These are phyloP conservation scores for Drosophila aldrichi DNA, from an alignment of 2,888 invertebrate genomes.

Conservation along the genomic window DNA sequence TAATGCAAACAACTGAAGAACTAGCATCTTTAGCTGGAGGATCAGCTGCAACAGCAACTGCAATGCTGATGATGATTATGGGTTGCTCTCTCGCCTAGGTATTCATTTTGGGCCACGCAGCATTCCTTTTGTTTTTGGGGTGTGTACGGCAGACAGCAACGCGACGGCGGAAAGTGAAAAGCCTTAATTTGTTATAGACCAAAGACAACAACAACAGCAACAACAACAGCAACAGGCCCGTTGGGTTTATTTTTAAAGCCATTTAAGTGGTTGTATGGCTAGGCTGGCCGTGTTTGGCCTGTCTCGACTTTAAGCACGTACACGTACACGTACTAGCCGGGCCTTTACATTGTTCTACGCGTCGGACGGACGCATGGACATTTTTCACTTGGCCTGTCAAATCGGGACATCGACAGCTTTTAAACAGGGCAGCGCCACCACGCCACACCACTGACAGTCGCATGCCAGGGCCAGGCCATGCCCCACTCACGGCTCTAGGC, in stretches of 20 bases:
- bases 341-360: conserved; percentile 58
- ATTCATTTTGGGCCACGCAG: conserved; percentile 77
- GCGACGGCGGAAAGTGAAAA: conserved; percentile 78
- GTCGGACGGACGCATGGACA: conserved; percentile 56
- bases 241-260: conserved; percentile 75
- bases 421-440: conserved; percentile 58
- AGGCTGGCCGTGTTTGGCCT: conserved; percentile 3
- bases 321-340: conserved; percentile 53
- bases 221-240: conserved; percentile 3
- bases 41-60: conserved; percentile 27
- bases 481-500: conserved; percentile 51
- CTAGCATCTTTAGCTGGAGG: conserved; percentile 23
- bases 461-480: conserved; percentile 23
- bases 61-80: conserved; percentile 71
- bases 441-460: conserved; percentile 49
- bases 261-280: conserved; percentile 65
- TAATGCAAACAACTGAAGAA: conserved; percentile 70
- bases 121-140: conserved; percentile 50
- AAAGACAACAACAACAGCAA: conserved; percentile 40
- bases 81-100: conserved; percentile 69
- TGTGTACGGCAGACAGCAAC: conserved; percentile 59
- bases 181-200: conserved; percentile 76
- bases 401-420: conserved; percentile 80
- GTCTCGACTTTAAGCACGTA: conserved; percentile 46
- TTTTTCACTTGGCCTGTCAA: conserved; percentile 82